Evolutionary conservation across 2,888 invertebrate genomes (phyloP).

Genomic region (Glyphotaelius pellucidus): DNA sequence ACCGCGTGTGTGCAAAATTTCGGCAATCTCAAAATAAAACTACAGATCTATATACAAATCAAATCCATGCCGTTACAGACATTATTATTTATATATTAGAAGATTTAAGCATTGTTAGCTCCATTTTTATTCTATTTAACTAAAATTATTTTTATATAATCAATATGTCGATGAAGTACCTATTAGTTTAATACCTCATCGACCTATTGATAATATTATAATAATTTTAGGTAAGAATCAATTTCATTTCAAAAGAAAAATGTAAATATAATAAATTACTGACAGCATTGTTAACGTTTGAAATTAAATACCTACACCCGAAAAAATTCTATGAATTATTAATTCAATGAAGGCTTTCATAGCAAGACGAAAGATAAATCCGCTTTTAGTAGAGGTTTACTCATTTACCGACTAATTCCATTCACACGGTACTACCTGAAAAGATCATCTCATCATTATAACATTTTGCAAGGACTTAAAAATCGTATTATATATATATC

Average conservation of each 20-base stretch:
- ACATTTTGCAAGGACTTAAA: background rate
- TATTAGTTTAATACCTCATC: too few species aligned
- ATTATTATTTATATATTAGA: too few species aligned
- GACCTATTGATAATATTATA: background rate
- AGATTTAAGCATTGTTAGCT: too few species aligned
- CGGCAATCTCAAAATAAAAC: too few species aligned
- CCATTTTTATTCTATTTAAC: background rate
- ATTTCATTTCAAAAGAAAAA: background rate
- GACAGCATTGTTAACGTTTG: background rate
- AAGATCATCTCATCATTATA: background rate
- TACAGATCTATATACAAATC: too few species aligned
- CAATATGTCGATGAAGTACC: too few species aligned
- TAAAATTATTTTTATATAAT: too few species aligned
- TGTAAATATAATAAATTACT: background rate
- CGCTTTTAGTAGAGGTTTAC: background rate
- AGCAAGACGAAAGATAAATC: background rate
- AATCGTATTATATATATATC: too few species aligned
- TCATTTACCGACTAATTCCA: background rate
- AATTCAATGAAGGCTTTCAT: background rate
- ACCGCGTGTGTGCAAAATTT: too few species aligned
- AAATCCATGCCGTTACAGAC: too few species aligned
- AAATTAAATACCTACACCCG: background rate
- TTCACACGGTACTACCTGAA: background rate
- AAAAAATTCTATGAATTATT: background rate
- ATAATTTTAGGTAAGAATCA: background rate